Base-by-base conservation (phyloP, 2,113 vertebrate genomes). In the Notiomystis cincta region DNA sequence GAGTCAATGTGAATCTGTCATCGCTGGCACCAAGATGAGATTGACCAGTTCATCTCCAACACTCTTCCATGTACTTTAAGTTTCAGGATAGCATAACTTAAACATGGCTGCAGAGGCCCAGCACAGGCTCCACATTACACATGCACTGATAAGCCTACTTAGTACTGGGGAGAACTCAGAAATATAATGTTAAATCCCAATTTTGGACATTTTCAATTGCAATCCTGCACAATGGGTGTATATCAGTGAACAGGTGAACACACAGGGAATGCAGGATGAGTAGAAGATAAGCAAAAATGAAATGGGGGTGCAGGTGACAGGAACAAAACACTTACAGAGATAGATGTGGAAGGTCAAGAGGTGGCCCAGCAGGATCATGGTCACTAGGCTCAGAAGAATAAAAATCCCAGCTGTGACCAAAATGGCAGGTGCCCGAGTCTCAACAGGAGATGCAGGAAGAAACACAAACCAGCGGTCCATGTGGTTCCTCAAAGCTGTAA, bases 331-430 rank as follows among this genome's bases (percentile, higher is more conserved):
- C 99, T 96, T 97, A 99, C 99, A 99, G 91, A 99, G 98, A 98
- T 99, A 99, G 82, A 99, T 92, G 97, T 99, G 99, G 97, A 99
- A 99, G 95, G 98, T 98, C 73, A 99, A 98, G 81, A 99, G 98
- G 90, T 99, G 99, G 50, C 98, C 98, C 7, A 99, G 98, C 76
- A 99, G 96, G 53, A 98, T 96, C 7, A 97, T 92, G 0, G 99
- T 99, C 87, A 99, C 97, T 57, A 99, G 97, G 64, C 98, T 98
- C 93, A 99, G 94, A 28, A 98, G 96, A 61, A 99, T 98, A 44
- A 99, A 98, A 15, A 99, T 65, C 16, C 98, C 99, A 70, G 99
- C 98, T 40, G 98, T 96, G n/a, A 91, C 97, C 33, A 99, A 98
- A 93, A 99, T 98, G 77, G 98, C 98, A 27, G 98, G 96, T 6